Percentiles rank a stretch among this genome's conserved stretches.
Evolutionary conservation across 2,797 vertebrate genomes (phyloP).

Genomic region (Glossophaga mutica): DNA sequence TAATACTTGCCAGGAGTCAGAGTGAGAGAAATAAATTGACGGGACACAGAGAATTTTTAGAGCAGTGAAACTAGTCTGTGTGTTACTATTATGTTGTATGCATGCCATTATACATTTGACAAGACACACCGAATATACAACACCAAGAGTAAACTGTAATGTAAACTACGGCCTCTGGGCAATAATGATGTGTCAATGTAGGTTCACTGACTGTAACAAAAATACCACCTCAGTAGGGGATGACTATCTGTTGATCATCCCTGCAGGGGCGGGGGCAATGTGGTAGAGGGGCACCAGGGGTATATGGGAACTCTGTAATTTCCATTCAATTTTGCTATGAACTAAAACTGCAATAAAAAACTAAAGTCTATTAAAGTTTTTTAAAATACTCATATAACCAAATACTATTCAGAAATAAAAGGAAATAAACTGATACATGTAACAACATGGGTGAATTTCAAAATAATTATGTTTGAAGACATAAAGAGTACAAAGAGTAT

Average conservation of each 20-base stretch:
- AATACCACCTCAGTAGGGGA: background rate
- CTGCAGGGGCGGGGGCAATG: rapidly evolving
- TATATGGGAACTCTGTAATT: background rate
- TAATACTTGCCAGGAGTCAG: background rate
- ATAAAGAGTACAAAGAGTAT: background rate
- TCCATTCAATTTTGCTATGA: background rate
- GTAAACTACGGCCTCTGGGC: background rate
- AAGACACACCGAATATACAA: background rate
- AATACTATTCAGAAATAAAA: background rate
- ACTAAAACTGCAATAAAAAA: background rate
- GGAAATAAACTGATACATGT: background rate
- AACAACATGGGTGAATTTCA: background rate
- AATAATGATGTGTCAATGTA: background rate
- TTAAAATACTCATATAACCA: background rate
- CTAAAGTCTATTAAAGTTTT: background rate
- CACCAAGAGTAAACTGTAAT: background rate
- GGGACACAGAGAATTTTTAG: background rate
- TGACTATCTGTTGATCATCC: background rate
- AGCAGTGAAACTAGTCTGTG: background rate
- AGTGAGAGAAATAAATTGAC: background rate
- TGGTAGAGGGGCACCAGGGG: background rate
- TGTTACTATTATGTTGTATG: background rate
- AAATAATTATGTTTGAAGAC: background rate
- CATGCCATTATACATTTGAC: background rate
- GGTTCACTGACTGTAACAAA: background rate